A percentile compares a stretch with the other conserved stretches of the same genome.
phyloP scores from a whole-genome alignment of 2,113 vertebrate genomes.

The Catagonus wagneri region DNA sequence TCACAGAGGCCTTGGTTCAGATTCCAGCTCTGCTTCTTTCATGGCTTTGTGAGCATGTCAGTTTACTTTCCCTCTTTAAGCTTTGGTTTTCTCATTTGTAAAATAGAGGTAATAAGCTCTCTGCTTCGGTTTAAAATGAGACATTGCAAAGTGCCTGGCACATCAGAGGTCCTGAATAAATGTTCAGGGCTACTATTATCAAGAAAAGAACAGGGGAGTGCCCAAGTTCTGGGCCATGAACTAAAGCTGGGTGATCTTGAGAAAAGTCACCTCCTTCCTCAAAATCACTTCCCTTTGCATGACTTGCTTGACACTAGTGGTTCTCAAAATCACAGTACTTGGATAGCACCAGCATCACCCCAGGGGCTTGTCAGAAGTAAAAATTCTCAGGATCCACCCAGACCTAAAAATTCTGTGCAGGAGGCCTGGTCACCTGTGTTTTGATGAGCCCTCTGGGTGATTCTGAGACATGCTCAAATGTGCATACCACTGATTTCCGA shows the following conservation, averaged over 20 bases:
- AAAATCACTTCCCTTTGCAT: constrained; percentile 30
- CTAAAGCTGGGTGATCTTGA: not conserved
- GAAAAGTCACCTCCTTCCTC: constrained; percentile 13
- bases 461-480: not conserved
- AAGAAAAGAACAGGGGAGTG: not conserved
- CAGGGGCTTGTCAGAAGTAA: not conserved
- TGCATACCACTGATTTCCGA: constrained; percentile 5
- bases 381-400: not conserved
- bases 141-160: not conserved
- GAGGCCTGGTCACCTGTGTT: not conserved
- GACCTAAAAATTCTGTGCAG: constrained; percentile 28
- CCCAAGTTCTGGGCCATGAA: not conserved
- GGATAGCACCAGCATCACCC: not conserved
- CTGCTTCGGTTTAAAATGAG: constrained; percentile 4
- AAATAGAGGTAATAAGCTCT: not conserved
- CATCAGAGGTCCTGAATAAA: not conserved
- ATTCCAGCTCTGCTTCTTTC: constrained; percentile 4
- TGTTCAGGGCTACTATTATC: constrained; percentile 1
- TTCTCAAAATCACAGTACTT: not conserved
- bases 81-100: not conserved
- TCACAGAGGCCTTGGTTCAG: not conserved
- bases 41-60: not conserved
- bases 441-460: not conserved
- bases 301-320: not conserved
- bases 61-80: constrained; percentile 7